A percentile compares a stretch with the other conserved stretches of the same genome.
Conservation (phyloP, 2,888 invertebrate species). For the Clusia tigrina region DNA sequence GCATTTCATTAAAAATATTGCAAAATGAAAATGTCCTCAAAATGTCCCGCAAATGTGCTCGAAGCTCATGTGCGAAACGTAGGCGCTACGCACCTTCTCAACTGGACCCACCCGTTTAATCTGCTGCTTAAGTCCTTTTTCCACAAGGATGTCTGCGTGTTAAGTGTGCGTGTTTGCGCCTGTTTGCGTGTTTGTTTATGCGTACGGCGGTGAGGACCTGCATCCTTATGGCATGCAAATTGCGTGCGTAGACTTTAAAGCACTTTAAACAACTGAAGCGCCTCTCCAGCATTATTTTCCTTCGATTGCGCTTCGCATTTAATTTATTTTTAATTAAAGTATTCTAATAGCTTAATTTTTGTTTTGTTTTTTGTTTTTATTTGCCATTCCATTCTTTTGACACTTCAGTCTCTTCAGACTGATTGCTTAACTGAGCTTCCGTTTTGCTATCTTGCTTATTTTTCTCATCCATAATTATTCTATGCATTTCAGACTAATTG, state of each 20-base stretch:
- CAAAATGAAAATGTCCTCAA: not conserved
- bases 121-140: not conserved
- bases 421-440: too few species aligned
- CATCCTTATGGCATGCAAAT: not conserved
- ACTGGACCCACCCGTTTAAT: not conserved
- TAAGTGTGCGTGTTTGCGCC: not conserved
- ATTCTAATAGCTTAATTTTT: too few species aligned
- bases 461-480: too few species aligned
- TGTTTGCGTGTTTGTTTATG: not conserved
- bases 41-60: not conserved
- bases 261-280: not conserved
- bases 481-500: too few species aligned
- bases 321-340: not conserved
- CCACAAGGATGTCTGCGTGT: not conserved
- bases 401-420: too few species aligned
- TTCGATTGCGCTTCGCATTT: not conserved
- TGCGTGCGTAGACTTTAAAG: not conserved
- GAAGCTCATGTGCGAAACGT: not conserved
- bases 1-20: not conserved
- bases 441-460: too few species aligned
- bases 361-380: too few species aligned
- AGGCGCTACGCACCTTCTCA: not conserved
- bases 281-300: not conserved
- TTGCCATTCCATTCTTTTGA: too few species aligned
- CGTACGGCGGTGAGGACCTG: too few species aligned